Percentiles rank a stretch among this genome's conserved stretches.
Conservation (phyloP, 2,113 vertebrate genomes). For the Piprites chloris region DNA sequence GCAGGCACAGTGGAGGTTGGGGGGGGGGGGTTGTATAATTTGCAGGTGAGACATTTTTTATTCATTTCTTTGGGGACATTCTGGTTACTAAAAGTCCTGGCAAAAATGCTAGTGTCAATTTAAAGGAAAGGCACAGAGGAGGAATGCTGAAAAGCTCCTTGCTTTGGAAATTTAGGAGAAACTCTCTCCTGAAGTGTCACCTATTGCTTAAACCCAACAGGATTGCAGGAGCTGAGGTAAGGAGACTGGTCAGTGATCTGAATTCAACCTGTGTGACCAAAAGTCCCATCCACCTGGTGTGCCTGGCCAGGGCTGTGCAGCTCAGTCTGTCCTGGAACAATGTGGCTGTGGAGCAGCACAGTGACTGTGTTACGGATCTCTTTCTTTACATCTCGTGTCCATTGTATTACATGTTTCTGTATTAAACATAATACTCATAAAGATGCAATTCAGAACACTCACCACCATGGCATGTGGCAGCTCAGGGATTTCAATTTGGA, state of each 20-base stretch:
- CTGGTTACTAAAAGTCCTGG: not conserved
- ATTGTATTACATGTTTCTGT: no score
- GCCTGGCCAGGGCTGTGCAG: not conserved
- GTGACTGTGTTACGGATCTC: rapidly evolving
- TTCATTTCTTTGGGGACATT: not conserved
- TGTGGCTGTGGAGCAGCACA: rapidly evolving
- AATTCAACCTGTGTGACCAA: not conserved
- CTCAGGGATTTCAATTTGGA: not conserved
- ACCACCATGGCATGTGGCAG: rapidly evolving
- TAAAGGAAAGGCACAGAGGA: not conserved
- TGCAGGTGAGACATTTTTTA: not conserved
- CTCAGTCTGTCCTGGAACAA: not conserved
- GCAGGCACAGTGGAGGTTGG: not conserved
- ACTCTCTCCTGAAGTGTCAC: not conserved
- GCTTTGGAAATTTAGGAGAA: not conserved
- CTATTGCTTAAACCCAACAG: not conserved
- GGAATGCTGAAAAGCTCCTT: not conserved
- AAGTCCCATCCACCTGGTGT: rapidly evolving
- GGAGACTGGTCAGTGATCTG: not conserved
- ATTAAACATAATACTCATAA: not conserved
- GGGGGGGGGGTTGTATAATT: not conserved
- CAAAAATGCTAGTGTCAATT: not conserved
- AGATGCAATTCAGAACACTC: not conserved
- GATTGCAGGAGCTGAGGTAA: rapidly evolving
- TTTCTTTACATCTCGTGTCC: not conserved